These are phyloP conservation scores for Willowsia nigromaculata DNA, from an alignment of 2,888 invertebrate species.

Conservation along the genomic window DNA sequence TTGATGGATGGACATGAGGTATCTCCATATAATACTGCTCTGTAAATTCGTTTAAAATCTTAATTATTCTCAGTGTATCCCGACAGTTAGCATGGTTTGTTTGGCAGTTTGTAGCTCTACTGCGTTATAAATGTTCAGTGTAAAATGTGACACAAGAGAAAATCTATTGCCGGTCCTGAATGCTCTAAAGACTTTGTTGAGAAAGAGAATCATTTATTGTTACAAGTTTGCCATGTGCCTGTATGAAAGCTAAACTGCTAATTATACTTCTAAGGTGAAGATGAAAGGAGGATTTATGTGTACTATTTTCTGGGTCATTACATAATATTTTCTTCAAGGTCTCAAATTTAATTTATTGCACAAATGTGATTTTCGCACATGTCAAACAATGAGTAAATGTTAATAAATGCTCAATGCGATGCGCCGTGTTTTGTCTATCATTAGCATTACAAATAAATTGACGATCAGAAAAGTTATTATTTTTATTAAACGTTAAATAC, in stretches of 20 bases:
- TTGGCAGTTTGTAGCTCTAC: neutral
- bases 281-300: neutral
- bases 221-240: slow-evolving; percentile 52
- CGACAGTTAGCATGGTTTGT: neutral
- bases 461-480: too few species aligned
- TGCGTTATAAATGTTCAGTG: neutral
- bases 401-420: slow-evolving; percentile 47
- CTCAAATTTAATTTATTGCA: neutral
- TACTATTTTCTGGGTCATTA: too few species aligned
- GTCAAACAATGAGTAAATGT: slow-evolving; percentile 2
- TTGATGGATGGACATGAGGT: neutral
- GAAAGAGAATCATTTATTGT: neutral
- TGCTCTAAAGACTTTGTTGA: neutral
- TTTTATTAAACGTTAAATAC: too few species aligned
- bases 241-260: slow-evolving; percentile 47
- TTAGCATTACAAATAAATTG: neutral
- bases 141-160: neutral
- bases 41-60: too few species aligned
- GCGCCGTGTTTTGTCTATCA: slow-evolving; percentile 14
- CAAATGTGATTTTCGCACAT: slow-evolving; percentile 52
- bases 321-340: neutral
- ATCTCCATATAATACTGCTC: too few species aligned
- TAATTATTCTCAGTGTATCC: too few species aligned
- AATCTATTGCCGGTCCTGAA: neutral
- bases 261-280: neutral